Evolutionary conservation across 2,113 vertebrate species (phyloP).

Genomic region (Passer montanus): DNA sequence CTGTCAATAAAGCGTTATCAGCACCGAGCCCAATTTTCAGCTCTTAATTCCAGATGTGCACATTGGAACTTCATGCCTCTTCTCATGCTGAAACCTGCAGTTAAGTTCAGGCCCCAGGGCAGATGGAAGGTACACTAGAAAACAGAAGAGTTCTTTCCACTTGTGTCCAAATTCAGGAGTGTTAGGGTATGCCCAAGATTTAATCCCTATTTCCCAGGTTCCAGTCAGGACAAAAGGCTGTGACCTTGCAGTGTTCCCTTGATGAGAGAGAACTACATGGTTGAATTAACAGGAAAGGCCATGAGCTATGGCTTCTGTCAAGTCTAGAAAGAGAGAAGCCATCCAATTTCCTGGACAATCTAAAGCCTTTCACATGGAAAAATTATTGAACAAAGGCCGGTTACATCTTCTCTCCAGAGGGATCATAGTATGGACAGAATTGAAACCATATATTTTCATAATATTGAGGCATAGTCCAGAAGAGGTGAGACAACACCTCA

Average conservation of each 20-base stretch:
- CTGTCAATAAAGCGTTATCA: constrained; percentile 74
- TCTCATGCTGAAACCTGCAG: not conserved
- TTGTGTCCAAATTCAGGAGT: not conserved
- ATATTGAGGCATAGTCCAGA: not conserved
- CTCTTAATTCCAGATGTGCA: constrained; percentile 73
- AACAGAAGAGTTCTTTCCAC: not conserved
- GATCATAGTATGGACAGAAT: not conserved
- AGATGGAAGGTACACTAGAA: constrained; percentile 23
- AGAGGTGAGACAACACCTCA: not conserved
- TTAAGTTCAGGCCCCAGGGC: not conserved
- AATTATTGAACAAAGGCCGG: not conserved
- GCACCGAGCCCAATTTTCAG: constrained; percentile 45
- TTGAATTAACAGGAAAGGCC: not conserved
- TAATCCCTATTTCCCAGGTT: not conserved
- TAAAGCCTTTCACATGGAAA: not conserved
- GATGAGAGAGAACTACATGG: not conserved
- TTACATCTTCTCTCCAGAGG: not conserved
- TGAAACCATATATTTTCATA: not conserved
- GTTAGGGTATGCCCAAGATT: not conserved
- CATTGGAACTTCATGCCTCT: constrained; percentile 30
- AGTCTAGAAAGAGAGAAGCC: not conserved
- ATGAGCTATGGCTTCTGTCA: not conserved
- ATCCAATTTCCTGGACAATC: not conserved
- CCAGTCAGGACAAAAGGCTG: not conserved
- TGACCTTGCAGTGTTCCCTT: not conserved